phyloP scores from a whole-genome alignment of 2,113 vertebrate species.

The Leptosomus discolor region DNA sequence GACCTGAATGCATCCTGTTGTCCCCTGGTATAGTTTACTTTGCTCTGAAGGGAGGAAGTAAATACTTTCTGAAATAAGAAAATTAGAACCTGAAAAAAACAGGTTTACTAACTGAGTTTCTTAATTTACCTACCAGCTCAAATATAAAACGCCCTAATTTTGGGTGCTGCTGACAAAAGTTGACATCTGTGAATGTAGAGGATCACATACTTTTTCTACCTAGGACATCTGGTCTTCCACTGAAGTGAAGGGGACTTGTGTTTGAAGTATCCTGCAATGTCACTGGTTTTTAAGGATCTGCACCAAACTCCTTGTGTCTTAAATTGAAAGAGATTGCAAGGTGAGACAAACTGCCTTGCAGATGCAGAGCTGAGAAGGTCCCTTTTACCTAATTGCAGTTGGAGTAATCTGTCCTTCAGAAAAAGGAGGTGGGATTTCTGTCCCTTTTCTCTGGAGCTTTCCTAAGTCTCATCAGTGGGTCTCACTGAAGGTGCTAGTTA shows the following conservation, averaged over 20 bases:
- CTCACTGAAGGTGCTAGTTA: background rate
- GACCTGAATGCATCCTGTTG: background rate
- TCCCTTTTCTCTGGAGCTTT: background rate
- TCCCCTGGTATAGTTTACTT: background rate
- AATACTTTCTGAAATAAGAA: background rate
- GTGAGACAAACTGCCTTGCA: background rate
- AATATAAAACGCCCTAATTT: background rate
- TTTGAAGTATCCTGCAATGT: background rate
- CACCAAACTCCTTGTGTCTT: background rate
- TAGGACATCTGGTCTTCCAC: background rate
- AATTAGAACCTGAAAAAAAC: background rate
- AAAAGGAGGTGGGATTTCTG: background rate
- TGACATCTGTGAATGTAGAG: background rate
- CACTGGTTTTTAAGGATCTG: background rate
- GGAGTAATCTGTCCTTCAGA: background rate
- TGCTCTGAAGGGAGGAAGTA: background rate
- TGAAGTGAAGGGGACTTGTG: background rate
- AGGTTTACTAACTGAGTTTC: background rate
- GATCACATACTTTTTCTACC: background rate
- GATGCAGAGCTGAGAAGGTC: background rate
- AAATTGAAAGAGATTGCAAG: background rate
- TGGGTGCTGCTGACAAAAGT: background rate
- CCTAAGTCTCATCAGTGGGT: background rate
- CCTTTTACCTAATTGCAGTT: background rate
- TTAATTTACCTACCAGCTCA: background rate